phyloP scores from a whole-genome alignment of 92 coral and sea anemone species.

The Phenganax stokvisi region DNA sequence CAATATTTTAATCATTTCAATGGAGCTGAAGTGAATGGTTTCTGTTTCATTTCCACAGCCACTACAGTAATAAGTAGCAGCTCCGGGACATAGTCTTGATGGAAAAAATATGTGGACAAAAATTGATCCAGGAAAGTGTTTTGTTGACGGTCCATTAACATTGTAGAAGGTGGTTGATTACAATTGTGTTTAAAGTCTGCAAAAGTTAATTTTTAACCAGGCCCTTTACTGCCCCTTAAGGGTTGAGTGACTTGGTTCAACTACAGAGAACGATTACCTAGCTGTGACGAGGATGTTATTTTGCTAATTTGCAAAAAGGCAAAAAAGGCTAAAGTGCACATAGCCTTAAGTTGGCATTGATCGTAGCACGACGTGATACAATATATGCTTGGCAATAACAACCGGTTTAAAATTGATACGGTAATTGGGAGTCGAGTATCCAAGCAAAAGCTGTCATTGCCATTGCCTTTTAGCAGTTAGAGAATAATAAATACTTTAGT shows the following conservation, averaged over 20 bases:
- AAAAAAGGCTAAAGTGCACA: conserved; percentile 43
- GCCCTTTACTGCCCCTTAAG: neutral
- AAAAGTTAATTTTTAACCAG: conserved; percentile 43
- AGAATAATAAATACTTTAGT: no score
- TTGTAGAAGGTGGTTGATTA: conserved; percentile 54
- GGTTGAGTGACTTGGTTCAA: conserved; percentile 17
- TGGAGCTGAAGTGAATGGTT: conserved; percentile 41
- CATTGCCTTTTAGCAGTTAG: no score
- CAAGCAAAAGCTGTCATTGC: no score
- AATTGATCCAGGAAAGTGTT: conserved; percentile 51
- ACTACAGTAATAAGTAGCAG: conserved; percentile 42
- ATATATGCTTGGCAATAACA: neutral
- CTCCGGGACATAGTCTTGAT: conserved; percentile 49
- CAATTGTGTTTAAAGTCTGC: conserved; percentile 53
- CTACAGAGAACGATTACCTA: neutral
- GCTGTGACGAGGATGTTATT: neutral
- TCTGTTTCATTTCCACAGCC: conserved; percentile 47
- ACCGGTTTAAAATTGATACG: no score
- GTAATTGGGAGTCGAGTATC: no score
- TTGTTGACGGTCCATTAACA: conserved; percentile 40
- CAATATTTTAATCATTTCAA: conserved; percentile 42
- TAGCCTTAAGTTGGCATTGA: conserved; percentile 47
- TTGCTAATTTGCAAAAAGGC: conserved; percentile 26
- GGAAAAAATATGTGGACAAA: conserved; percentile 48
- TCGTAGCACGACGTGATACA: conserved; percentile 27